Percentiles rank a stretch among this genome's conserved stretches.
phyloP scores from a whole-genome alignment of 2,797 vertebrate species.

The Hozukius guyotensis region DNA sequence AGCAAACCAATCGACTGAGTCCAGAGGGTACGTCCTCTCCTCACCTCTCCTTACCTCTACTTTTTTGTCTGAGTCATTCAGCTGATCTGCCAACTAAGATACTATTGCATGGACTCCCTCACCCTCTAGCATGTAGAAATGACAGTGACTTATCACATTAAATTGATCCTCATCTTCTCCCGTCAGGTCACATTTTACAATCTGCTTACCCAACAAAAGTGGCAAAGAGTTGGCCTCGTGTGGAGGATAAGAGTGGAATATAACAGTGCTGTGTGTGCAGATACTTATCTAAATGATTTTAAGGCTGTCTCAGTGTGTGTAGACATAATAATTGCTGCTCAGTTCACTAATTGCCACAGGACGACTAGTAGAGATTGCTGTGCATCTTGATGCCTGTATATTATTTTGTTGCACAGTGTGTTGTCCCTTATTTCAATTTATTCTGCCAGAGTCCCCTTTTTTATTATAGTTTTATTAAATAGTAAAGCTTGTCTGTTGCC shows the following conservation, averaged over 20 bases:
- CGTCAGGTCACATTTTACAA: conserved; percentile 12
- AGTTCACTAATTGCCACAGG: not conserved
- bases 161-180: not conserved
- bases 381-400: not conserved
- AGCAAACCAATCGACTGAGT: conserved; percentile 79
- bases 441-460: not conserved
- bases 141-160: not conserved
- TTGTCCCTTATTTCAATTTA: conserved; percentile 7
- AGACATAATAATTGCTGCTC: not conserved
- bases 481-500: not conserved
- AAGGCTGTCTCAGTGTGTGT: not conserved
- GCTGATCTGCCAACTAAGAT: not conserved
- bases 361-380: not conserved
- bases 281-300: conserved; percentile 12
- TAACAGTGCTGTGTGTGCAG: conserved; percentile 10
- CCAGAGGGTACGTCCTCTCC: conserved; percentile 87
- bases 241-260: not conserved
- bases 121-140: not conserved
- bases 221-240: not conserved
- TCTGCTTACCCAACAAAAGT: conserved; percentile 1
- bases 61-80: not conserved
- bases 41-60: not conserved
- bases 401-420: conserved; percentile 13
- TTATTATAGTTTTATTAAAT: not conserved
- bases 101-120: not conserved